Base-by-base conservation (phyloP, 2,888 invertebrate species). In the Drosophila neoperkinsi region DNA sequence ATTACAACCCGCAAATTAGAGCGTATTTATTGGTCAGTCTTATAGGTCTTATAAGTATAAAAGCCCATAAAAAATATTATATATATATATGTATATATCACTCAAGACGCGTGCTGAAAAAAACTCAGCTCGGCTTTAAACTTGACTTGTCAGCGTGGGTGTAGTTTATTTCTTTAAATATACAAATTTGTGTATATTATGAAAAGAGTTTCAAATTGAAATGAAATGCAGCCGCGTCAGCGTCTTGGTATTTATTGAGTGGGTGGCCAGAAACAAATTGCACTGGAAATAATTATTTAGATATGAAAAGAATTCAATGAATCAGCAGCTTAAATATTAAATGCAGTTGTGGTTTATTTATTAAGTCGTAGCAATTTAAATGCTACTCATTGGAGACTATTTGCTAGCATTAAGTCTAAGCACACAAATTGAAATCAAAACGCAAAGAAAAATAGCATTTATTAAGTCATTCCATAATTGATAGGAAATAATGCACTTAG, bases 211-310 rank as follows among this genome's bases (percentile, higher is more conserved):
- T 62, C 30, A 55, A 25, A 25, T 56, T 57, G 31, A 49, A 50
- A 53, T 18, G 46, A 68, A 61, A 28, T 60, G 50, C 34, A 30
- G 4, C 13, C 65, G 58, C 59, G 82, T 83, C 82, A 83, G 41
- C 67, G 85, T 79, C 79, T 73, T 69, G 85, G 85, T 13, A 83
- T 83, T 80, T 63, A 43, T 53, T 33, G 69, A 55, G 88, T 88
- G 77, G 88, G 88, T 43, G 67, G 70, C 36, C 51, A 16, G 28
- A 28, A 53, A 53, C 41, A 80, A 68, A 74, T 71, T 59, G 66
- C 41, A 70, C 58, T 68, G 51, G 57, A 77, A 69, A 65, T 5
- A 21, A 74, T 66, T 70, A 77, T 66, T 65, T 77, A 62, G 68
- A 81, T 77, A 57, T 55, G 64, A 56, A 52, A 56, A 69, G 36